Evolutionary conservation across 2,113 vertebrate species (phyloP).

Genomic region (Suricata suricatta): DNA sequence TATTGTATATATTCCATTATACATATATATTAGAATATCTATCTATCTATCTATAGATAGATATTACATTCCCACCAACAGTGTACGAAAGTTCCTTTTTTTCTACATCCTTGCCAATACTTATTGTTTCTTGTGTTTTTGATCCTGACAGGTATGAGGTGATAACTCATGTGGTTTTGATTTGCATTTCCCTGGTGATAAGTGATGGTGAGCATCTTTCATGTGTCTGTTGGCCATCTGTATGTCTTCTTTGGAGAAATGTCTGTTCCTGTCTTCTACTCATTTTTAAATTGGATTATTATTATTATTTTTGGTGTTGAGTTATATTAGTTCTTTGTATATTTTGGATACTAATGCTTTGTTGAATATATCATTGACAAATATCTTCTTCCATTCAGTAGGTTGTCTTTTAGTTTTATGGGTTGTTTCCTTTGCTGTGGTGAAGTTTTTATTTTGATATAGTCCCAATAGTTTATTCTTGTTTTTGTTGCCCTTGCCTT

Average conservation of each 20-base stretch:
- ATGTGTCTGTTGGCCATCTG: too few species aligned
- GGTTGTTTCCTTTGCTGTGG: too few species aligned
- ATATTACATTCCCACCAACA: background rate
- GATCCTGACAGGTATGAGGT: background rate
- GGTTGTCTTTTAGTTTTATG: too few species aligned
- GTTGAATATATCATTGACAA: background rate
- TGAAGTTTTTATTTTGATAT: too few species aligned
- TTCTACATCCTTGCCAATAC: background rate
- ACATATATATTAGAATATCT: too few species aligned
- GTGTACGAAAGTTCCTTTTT: background rate
- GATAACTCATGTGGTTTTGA: background rate
- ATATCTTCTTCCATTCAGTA: too few species aligned
- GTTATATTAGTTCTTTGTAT: background rate
- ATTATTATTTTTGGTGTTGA: background rate
- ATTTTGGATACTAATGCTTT: background rate
- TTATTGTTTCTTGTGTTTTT: background rate
- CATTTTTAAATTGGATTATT: background rate
- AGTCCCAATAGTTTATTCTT: background rate
- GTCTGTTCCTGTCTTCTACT: background rate
- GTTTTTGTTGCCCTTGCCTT: background rate
- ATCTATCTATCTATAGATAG: too few species aligned
- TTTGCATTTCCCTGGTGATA: background rate
- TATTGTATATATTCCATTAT: too few species aligned
- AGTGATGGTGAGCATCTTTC: too few species aligned
- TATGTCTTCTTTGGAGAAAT: background rate